Conservation (phyloP, 92 coral and sea anemone genomes). For the Pocillopora meandrina region DNA sequence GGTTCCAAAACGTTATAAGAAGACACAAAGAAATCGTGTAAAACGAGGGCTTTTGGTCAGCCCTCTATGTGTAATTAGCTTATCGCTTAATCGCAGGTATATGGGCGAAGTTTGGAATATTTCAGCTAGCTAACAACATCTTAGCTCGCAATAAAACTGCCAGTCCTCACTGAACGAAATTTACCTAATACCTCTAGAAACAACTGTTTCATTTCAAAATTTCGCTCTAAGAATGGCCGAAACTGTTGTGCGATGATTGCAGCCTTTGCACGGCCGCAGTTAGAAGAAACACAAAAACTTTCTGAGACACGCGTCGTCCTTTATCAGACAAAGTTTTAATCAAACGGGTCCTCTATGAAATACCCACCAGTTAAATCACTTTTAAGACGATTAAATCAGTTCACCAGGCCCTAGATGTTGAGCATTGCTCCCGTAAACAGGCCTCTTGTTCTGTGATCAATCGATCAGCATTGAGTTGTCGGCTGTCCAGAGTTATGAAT, state of each 20-base stretch:
- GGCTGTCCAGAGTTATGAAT: conserved; percentile 49
- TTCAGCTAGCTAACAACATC: too few relatives aligned
- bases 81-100: too few relatives aligned
- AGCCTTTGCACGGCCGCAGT: background rate
- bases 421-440: conserved; percentile 28
- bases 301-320: background rate
- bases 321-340: background rate
- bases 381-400: conserved; percentile 28
- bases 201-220: background rate
- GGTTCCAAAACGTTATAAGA: too few relatives aligned
- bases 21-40: too few relatives aligned
- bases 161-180: too few relatives aligned
- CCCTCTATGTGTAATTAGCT: too few relatives aligned
- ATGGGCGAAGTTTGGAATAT: too few relatives aligned
- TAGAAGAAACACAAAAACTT: conserved; percentile 16
- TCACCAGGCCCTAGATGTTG: conserved; percentile 7
- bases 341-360: conserved; percentile 19
- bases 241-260: background rate
- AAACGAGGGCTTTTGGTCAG: too few relatives aligned
- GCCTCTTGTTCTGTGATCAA: conserved; percentile 18
- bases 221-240: background rate
- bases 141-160: too few relatives aligned
- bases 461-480: conserved; percentile 33
- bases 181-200: too few relatives aligned
- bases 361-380: conserved; percentile 15